Percentiles rank a stretch among this genome's conserved stretches.
Evolutionary conservation across 2,113 vertebrate genomes (phyloP).

Genomic region (Ardeotis arabs): DNA sequence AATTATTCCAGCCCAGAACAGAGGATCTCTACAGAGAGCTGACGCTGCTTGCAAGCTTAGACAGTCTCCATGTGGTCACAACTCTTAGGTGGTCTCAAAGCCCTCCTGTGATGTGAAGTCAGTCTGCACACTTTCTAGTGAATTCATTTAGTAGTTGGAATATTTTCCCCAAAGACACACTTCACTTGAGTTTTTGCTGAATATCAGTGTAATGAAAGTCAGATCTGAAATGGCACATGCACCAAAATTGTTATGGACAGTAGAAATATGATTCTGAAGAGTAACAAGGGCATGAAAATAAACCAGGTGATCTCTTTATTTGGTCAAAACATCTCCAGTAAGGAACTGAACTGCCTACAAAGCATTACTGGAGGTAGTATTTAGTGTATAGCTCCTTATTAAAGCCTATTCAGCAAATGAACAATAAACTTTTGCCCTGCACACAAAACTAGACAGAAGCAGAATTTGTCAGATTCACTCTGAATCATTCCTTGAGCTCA

Average conservation of each 20-base stretch:
- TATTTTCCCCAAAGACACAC: neutral
- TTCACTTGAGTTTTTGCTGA: neutral
- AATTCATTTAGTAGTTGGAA: neutral
- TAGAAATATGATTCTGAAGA: neutral
- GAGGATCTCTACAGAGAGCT: no score
- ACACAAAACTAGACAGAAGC: neutral
- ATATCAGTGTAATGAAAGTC: neutral
- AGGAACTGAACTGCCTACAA: neutral
- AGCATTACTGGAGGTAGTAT: neutral
- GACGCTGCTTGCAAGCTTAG: neutral
- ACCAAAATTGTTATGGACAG: neutral
- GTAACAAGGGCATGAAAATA: neutral
- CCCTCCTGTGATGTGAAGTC: neutral
- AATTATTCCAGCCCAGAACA: neutral
- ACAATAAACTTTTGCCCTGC: neutral
- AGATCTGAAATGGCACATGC: neutral
- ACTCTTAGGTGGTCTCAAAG: neutral
- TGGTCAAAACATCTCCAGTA: neutral
- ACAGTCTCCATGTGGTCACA: neutral
- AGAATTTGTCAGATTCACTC: neutral
- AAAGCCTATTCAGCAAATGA: neutral
- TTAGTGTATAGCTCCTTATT: neutral
- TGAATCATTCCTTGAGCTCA: neutral
- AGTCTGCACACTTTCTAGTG: neutral
- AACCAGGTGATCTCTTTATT: neutral